phyloP scores from a whole-genome alignment of 1,140 invertebrate species.

The Pemphigus obesinymphae region DNA sequence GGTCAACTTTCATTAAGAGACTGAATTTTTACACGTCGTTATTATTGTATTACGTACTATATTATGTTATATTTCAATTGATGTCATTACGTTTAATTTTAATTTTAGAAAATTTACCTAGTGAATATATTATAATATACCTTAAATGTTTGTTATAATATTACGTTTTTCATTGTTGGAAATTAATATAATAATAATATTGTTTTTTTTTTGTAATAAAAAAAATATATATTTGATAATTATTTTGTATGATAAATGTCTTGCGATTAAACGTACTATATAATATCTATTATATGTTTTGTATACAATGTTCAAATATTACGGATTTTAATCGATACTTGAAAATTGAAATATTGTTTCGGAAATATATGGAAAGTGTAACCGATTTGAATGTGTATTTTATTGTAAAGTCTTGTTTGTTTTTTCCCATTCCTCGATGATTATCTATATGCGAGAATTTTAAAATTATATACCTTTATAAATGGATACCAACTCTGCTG shows the following conservation, averaged over 20 bases:
- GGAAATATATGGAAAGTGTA: not conserved
- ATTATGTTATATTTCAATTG: not conserved
- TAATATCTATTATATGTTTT: not conserved
- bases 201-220: not conserved
- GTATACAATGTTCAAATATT: not conserved
- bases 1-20: constrained; percentile 10
- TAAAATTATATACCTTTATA: too few species aligned
- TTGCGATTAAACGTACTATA: too few species aligned
- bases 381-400: not conserved
- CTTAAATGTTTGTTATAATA: not conserved
- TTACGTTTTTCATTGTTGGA: not conserved
- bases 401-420: not conserved
- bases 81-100: not conserved
- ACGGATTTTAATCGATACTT: not conserved
- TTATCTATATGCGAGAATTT: too few species aligned
- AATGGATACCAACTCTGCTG: too few species aligned
- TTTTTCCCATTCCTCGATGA: too few species aligned
- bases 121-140: not conserved
- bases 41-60: not conserved
- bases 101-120: not conserved
- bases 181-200: not conserved
- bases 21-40: constrained; percentile 27
- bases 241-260: not conserved
- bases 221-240: not conserved
- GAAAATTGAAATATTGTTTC: not conserved